Evolutionary conservation across 2,113 vertebrate species (phyloP).

Genomic region (Papio anubis): DNA sequence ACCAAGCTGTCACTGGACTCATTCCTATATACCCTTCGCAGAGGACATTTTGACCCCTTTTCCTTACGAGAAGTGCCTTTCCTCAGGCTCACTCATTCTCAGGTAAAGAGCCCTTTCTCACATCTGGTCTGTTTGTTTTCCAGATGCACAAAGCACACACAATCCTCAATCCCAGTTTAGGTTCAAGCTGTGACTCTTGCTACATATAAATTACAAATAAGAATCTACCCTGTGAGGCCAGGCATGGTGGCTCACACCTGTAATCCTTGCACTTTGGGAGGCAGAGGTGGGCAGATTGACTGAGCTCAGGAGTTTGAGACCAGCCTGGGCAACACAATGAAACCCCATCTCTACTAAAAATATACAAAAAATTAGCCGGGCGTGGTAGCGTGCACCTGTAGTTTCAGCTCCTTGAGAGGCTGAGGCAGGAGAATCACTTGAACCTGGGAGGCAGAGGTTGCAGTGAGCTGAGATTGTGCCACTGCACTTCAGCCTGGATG

Average conservation of each 20-base stretch:
- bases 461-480: no score
- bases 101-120: background rate
- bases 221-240: background rate
- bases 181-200: background rate
- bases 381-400: rapidly evolving
- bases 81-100: background rate
- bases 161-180: background rate
- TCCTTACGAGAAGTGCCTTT: background rate
- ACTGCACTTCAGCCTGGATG: no score
- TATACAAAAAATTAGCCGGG: no score
- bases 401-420: no score
- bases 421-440: no score
- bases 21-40: background rate
- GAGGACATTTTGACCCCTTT: background rate
- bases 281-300: no score
- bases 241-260: no score
- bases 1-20: background rate
- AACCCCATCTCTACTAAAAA: no score
- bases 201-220: background rate
- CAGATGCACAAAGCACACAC: background rate
- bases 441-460: no score
- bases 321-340: no score
- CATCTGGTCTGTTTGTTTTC: background rate
- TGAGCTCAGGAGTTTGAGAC: no score
- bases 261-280: no score